A percentile compares a stretch with the other conserved stretches of the same genome.
phyloP scores from a whole-genome alignment of 1,140 invertebrate species.

The Drosophila azteca region DNA sequence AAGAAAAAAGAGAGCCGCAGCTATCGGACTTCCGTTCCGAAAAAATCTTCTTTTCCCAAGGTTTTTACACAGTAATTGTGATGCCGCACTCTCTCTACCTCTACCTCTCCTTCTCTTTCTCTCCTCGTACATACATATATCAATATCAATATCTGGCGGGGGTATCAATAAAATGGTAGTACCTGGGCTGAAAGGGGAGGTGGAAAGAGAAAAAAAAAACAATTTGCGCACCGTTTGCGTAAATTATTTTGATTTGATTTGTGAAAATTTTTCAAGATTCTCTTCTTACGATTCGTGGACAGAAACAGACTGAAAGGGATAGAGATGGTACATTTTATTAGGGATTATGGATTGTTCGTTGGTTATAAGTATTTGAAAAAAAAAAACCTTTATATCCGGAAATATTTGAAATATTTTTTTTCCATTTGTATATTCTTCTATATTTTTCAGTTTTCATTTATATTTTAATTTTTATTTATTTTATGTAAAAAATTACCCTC shows the following conservation, averaged over 20 bases:
- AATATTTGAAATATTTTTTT: too few relatives aligned
- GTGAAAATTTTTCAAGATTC: constrained; percentile 62
- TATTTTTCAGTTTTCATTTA: too few relatives aligned
- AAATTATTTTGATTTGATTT: constrained; percentile 79
- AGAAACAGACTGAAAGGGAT: background rate
- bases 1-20: background rate
- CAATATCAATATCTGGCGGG: constrained; percentile 37
- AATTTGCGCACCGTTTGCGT: constrained; percentile 59
- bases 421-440: too few relatives aligned
- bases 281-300: constrained; percentile 10
- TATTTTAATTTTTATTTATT: too few relatives aligned
- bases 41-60: constrained; percentile 31
- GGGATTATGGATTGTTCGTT: too few relatives aligned
- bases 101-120: too few relatives aligned
- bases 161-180: constrained; percentile 5
- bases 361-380: too few relatives aligned
- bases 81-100: constrained; percentile 1
- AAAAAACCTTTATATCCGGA: too few relatives aligned
- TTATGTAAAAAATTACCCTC: too few relatives aligned
- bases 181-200: constrained; percentile 6
- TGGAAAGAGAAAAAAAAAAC: constrained; percentile 22
- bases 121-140: background rate
- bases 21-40: constrained; percentile 55
- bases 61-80: constrained; percentile 29
- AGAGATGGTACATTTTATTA: too few relatives aligned